Evolutionary conservation across 2,797 vertebrate species (phyloP).

Genomic region (Microtus agrestis): DNA sequence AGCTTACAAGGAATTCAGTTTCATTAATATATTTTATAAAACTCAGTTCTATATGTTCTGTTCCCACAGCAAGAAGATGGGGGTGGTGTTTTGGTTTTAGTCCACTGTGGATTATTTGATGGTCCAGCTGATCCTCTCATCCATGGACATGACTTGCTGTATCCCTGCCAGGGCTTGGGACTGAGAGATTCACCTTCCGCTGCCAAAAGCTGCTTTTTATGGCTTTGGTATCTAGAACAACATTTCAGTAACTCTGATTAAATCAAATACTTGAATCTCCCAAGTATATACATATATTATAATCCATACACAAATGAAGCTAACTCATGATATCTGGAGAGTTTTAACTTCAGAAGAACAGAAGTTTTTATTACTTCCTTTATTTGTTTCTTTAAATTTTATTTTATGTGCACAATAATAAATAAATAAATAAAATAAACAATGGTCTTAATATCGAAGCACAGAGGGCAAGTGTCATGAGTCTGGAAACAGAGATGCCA

Average conservation of each 20-base stretch:
- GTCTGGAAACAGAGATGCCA: neutral
- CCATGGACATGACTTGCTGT: neutral
- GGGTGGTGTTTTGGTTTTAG: neutral
- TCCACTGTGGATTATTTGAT: neutral
- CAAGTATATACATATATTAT: neutral
- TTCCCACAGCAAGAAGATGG: neutral
- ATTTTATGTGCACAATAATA: neutral
- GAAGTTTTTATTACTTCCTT: neutral
- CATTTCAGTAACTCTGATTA: neutral
- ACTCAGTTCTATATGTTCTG: neutral
- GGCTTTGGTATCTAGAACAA: neutral
- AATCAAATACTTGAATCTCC: neutral
- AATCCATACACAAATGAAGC: neutral
- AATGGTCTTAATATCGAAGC: neutral
- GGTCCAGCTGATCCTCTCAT: neutral
- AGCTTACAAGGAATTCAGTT: neutral
- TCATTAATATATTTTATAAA: neutral
- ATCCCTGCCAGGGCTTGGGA: neutral
- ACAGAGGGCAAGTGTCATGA: neutral
- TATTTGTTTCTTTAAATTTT: neutral
- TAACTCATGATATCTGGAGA: neutral
- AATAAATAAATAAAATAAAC: neutral
- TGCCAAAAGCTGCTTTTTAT: slow-evolving; percentile 20
- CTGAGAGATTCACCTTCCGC: neutral
- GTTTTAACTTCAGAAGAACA: neutral